Evolutionary conservation across 2,113 vertebrate genomes (phyloP), one percentile per base, ranked within the genome.

Genomic region (Trogon melanurus): DNA sequence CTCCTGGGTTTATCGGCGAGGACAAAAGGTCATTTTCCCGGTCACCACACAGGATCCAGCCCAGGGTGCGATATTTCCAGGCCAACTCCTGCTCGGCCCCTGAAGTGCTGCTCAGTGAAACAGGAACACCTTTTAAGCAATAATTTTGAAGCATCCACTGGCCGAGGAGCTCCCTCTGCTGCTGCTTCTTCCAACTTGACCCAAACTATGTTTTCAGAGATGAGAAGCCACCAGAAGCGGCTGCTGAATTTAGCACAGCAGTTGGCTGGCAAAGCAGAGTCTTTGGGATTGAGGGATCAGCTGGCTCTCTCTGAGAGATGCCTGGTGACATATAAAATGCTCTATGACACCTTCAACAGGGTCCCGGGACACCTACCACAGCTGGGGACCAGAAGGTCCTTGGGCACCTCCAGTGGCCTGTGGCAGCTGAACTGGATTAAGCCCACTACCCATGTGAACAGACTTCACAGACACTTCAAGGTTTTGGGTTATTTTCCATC

Each of bases 151-250:
- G 44, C 79, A 80, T 96, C 83, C 60, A 5, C 41, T 0, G 4
- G 92, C 88, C 5, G 2, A 95, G 3, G 92, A 93, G 96, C 96
- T 97, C 96, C 96, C 96, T 96, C 96, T 97, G 94, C 96, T 95
- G 95, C 93, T 95, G 41, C 76, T 93, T 76, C 92, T 71, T 67
- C 76, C 79, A 34, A 25, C 91, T 23, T 9, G 60, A 57, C 27
- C 83, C 72, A 23, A 80, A 12, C 26, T 9, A 27, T 4, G 1
- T 83, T 66, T 48, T 9, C 85, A 45, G 56, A 32, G 3, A 4
- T 4, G 32, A 47, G 57, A 67, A 78, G 69, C 34, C 80, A 41
- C 50, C 38, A n/a, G 27, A n/a, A 60, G 72, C 45, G 44, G 80
- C 1, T n/a, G 25, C 16, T 58, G 36, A 25, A 3, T 70, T 75